Evolutionary conservation across 2,888 invertebrate genomes (phyloP), one percentile per base, ranked within the genome.

Genomic region (Idaea straminata): DNA sequence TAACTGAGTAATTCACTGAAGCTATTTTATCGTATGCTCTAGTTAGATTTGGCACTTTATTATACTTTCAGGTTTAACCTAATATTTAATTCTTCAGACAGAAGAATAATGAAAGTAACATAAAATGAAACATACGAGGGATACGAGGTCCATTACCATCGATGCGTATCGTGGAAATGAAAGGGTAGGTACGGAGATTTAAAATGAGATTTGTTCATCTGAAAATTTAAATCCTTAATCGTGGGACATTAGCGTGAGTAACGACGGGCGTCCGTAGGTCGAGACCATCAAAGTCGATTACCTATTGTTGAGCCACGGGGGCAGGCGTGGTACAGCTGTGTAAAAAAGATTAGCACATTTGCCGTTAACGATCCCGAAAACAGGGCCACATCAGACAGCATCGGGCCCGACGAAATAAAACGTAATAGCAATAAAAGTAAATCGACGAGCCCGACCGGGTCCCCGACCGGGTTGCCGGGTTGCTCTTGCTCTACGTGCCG

Each of bases 311-410:
- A 83, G 79, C 82, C 81, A 81, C 47, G 47, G 47, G 3, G 47
- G 13, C 13, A 4, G 10, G 47, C 47, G 47, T 13, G 47, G 47
- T 47, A 47, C 77, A 78, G 80, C 78, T 80, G 84, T 84, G 85
- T 88, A 86, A 90, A 90, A 91, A 89, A 91, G 88, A 91, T 91
- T 90, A 91, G 87, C 89, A 87, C 89, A 90, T 89, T 91, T 85
- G 79, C 85, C 82, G 89, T 90, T 91, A 91, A 90, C 91, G 88
- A 89, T 78, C 84, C 88, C 86, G 87, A 90, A 89, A 91, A 90
- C 88, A 87, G 88, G 86, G 85, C 84, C 82, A 84, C 89, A 88
- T 86, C 87, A 87, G 86, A 85, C 84, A 80, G 77, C 83, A 82
- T 80, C 79, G 82, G 80, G 75, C 79, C 81, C 76, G 76, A 76